These are phyloP conservation scores for Syngnathus typhle DNA, from an alignment of 2,113 vertebrate genomes.

Conservation along the genomic window DNA sequence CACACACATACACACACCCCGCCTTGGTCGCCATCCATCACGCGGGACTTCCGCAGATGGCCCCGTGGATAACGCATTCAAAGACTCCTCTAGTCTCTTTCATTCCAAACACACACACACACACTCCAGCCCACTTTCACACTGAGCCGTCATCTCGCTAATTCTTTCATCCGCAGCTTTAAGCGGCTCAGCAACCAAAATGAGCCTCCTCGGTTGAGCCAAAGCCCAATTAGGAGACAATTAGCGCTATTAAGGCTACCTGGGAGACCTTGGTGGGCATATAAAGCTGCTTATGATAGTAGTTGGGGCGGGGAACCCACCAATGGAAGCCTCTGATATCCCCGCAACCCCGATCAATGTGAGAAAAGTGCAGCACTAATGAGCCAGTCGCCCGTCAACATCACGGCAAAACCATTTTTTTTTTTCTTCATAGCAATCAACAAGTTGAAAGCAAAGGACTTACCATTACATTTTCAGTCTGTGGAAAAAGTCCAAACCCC, in stretches of 20 bases:
- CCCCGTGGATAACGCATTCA: slow-evolving; percentile 13
- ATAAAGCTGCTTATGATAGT: background rate
- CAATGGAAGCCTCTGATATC: slow-evolving; percentile 26
- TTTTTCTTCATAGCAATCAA: slow-evolving; percentile 26
- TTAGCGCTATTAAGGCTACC: slow-evolving; percentile 53
- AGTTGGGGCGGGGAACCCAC: background rate
- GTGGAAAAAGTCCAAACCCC: slow-evolving; percentile 16
- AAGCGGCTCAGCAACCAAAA: slow-evolving; percentile 26
- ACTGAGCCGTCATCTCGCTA: background rate
- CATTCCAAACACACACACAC: slow-evolving; percentile 12
- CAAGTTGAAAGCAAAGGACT: slow-evolving; percentile 36
- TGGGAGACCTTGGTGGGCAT: slow-evolving; percentile 20
- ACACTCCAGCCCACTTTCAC: slow-evolving; percentile 9
- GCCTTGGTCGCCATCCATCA: slow-evolving; percentile 57
- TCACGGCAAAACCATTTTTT: background rate
- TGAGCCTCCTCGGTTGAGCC: slow-evolving; percentile 10
- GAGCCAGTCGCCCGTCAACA: background rate
- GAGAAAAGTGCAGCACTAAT: slow-evolving; percentile 14
- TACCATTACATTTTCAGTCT: slow-evolving; percentile 39
- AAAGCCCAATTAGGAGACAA: slow-evolving; percentile 47
- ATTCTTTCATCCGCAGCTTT: slow-evolving; percentile 33
- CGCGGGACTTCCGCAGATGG: slow-evolving; percentile 54
- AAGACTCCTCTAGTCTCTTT: slow-evolving; percentile 11
- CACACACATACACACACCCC: slow-evolving; percentile 60
- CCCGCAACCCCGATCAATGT: slow-evolving; percentile 23